A percentile compares a stretch with the other conserved stretches of the same genome.
Conservation (phyloP, 1,140 invertebrate species). For the Drosophila varians region DNA sequence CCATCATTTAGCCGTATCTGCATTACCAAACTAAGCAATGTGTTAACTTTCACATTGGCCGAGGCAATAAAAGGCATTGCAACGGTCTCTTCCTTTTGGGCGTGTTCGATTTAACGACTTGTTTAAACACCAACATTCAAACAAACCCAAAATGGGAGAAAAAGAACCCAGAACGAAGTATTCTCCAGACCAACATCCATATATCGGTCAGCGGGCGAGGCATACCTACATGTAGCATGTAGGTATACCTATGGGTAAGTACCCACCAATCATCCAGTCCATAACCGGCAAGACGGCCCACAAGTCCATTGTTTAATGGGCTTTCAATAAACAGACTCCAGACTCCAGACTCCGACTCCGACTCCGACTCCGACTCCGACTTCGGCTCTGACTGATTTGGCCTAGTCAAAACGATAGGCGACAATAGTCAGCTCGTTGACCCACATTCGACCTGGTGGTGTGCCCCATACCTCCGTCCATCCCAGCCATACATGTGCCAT, state of each 20-base stretch:
- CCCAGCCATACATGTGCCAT: slow-evolving; percentile 10
- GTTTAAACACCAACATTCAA: slow-evolving; percentile 69
- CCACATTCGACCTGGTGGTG: slow-evolving; percentile 54
- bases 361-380: slow-evolving; percentile 10
- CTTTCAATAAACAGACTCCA: slow-evolving; percentile 69
- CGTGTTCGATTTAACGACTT: slow-evolving; percentile 74
- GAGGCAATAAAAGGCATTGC: slow-evolving; percentile 40
- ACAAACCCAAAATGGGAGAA: slow-evolving; percentile 50
- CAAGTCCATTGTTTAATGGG: slow-evolving; percentile 71
- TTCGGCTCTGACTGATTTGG: slow-evolving; percentile 65
- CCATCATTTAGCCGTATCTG: slow-evolving; percentile 36
- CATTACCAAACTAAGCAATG: slow-evolving; percentile 36
- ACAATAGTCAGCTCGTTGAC: slow-evolving; percentile 75
- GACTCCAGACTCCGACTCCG: slow-evolving; percentile 4
- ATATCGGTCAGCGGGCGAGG: slow-evolving; percentile 67
- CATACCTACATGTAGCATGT: neutral
- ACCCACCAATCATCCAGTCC: slow-evolving; percentile 52
- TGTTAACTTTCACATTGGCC: slow-evolving; percentile 76
- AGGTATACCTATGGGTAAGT: neutral
- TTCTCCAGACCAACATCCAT: slow-evolving; percentile 32
- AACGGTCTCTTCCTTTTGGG: slow-evolving; percentile 36
- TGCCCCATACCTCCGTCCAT: neutral
- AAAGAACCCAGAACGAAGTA: slow-evolving; percentile 10
- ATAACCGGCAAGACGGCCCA: slow-evolving; percentile 26
- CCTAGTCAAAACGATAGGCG: slow-evolving; percentile 71